Evolutionary conservation across 2,888 invertebrate species (phyloP).

Genomic region (Himalopsyche kuldschensis): DNA sequence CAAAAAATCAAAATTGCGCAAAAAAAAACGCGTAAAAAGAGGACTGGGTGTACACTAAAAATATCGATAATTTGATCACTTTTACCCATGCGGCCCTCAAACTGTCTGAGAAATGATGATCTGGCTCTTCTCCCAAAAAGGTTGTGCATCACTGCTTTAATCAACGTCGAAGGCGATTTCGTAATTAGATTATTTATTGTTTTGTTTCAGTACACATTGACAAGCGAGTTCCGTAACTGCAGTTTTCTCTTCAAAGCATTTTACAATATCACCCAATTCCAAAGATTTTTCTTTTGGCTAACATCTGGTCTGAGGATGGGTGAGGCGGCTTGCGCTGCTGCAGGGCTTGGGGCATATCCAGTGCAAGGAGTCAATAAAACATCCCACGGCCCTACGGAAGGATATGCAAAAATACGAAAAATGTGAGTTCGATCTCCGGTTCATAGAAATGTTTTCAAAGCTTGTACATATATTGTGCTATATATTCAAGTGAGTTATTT

Average conservation of each 20-base stretch:
- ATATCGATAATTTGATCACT: too few species aligned
- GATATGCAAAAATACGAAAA: not conserved
- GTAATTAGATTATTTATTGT: not conserved
- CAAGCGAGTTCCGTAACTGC: slow-evolving; percentile 74
- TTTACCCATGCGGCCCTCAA: too few species aligned
- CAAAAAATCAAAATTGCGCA: too few species aligned
- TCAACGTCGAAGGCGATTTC: too few species aligned
- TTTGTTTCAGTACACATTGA: slow-evolving; percentile 72
- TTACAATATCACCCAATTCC: slow-evolving; percentile 86
- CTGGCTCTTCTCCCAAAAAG: too few species aligned
- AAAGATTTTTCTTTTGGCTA: slow-evolving; percentile 86
- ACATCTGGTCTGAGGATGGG: slow-evolving; percentile 89
- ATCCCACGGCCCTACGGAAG: slow-evolving; percentile 80
- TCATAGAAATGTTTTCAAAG: too few species aligned
- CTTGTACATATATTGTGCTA: too few species aligned
- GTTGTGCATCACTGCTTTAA: too few species aligned
- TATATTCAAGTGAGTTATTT: too few species aligned
- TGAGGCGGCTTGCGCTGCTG: slow-evolving; percentile 90
- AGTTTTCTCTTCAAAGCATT: slow-evolving; percentile 77
- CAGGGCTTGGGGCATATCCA: slow-evolving; percentile 92
- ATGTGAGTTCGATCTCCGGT: not conserved
- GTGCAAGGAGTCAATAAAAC: slow-evolving; percentile 66
- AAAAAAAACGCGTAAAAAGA: too few species aligned
- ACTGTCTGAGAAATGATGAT: too few species aligned
- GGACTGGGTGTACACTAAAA: too few species aligned